Evolutionary conservation across 2,797 vertebrate genomes (phyloP), one percentile per base, ranked within the genome.

Genomic region (Bufotes viridis): DNA sequence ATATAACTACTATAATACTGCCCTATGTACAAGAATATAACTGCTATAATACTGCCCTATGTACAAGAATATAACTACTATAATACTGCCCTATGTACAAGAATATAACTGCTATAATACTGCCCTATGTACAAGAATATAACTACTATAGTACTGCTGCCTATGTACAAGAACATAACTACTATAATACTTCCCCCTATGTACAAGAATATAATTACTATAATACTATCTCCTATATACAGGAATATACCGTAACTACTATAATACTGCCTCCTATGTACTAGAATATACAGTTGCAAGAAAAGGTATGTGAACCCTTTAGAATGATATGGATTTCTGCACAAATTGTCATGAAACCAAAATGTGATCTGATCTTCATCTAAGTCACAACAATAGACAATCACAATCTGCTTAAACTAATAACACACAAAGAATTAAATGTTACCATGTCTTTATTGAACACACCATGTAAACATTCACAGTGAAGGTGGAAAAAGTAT

Each of bases 1-100:
- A 74, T 74, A 74, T 42, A 74, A 49, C 29, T 74, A 22, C 70
- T 69, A 69, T 26, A 69, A 69, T 69, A 69, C 4, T 69, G 65
- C 24, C 65, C 24, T 29, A 13, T 26, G 1, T 26, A 18, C 3
- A 67, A 26, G 24, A 69, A 69, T 26, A 26, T 26, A 69, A 26
- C 65, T 69, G 7, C 24, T 29, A 69, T 69, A 29, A 69, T 29
- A 69, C 24, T 69, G n/a, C 24, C 26, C 67, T 70, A 70, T 70
- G 1, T 24, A 34, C 15, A 34, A n/a, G 67, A 70, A 70, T 18
- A 15, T 18, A 34, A 26, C 65, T 70, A 70, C 11, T 29, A 70
- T n/a, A 63, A 58, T 58, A 58, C 57, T 63, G 8, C 57, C 13
- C 65, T 67, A 67, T 69, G 12, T 69, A 69, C 65, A 69, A 29